Evolutionary conservation across 2,888 invertebrate species (phyloP).

Genomic region (Therioaphis trifolii): DNA sequence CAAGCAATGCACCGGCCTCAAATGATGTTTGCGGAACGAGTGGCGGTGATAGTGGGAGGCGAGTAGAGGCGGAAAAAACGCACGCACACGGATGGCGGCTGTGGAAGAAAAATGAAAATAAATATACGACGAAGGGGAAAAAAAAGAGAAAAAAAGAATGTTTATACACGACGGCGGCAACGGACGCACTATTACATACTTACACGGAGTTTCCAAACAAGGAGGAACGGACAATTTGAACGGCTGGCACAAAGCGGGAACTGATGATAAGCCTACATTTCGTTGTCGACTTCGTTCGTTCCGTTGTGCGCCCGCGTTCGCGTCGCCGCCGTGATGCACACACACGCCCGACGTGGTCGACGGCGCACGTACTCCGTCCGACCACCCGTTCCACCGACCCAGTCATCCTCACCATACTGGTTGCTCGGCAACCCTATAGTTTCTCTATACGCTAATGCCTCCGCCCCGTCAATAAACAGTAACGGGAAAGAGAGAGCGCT

Average conservation of each 20-base stretch:
- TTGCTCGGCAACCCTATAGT: constrained; percentile 15
- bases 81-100: constrained; percentile 18
- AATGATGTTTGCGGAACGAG: no score
- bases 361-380: neutral
- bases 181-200: constrained; percentile 58
- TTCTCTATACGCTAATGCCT: no score
- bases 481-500: constrained; percentile 10
- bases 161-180: constrained; percentile 36
- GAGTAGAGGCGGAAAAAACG: neutral
- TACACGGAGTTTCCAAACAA: constrained; percentile 64
- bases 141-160: constrained; percentile 64
- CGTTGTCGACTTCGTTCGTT: constrained; percentile 72
- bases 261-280: constrained; percentile 68
- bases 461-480: neutral
- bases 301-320: constrained; percentile 67
- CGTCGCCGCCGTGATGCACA: constrained; percentile 50
- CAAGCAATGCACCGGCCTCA: no score
- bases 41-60: neutral
- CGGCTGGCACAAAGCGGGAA: constrained; percentile 65
- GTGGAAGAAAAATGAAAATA: constrained; percentile 51
- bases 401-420: neutral
- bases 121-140: constrained; percentile 53
- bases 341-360: constrained; percentile 15
- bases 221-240: constrained; percentile 65
- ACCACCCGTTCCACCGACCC: neutral